Conservation (phyloP, 1,140 invertebrate genomes). For the Sycophaga agraensis region DNA sequence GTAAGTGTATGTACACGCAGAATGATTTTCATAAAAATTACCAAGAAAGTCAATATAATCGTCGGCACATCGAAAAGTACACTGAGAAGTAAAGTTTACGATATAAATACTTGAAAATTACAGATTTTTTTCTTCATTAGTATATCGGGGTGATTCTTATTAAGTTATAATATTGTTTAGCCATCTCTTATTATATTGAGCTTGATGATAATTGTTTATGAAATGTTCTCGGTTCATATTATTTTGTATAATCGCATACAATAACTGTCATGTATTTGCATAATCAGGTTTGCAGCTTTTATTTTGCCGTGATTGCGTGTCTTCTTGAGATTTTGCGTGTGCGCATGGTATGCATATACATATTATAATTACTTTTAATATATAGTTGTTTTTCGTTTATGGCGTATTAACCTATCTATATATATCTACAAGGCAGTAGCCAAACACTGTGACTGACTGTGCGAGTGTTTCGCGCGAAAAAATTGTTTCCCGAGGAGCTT, state of each 20-base stretch:
- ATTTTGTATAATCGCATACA: not conserved
- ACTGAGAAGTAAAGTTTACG: not conserved
- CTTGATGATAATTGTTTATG: constrained; percentile 4
- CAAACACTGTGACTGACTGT: constrained; percentile 43
- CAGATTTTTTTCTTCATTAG: too few relatives aligned
- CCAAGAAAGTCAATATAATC: not conserved
- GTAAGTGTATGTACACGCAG: not conserved
- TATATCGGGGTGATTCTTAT: too few relatives aligned
- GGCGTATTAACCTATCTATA: constrained; percentile 33
- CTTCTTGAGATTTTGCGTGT: not conserved
- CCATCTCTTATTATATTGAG: not conserved
- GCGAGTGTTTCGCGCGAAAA: constrained; percentile 30
- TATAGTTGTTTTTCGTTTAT: constrained; percentile 5
- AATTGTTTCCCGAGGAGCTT: too few relatives aligned
- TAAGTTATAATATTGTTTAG: not conserved
- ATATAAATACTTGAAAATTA: too few relatives aligned
- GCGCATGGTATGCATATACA: not conserved
- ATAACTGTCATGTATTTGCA: not conserved
- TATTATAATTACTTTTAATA: constrained; percentile 9
- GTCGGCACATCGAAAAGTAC: not conserved
- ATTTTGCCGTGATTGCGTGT: not conserved
- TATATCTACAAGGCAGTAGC: constrained; percentile 49
- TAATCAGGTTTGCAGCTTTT: not conserved
- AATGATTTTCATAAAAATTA: constrained; percentile 2
- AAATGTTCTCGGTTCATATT: not conserved